Evolutionary conservation across 2,888 invertebrate genomes (phyloP).

Genomic region (Heliconius charithonia): DNA sequence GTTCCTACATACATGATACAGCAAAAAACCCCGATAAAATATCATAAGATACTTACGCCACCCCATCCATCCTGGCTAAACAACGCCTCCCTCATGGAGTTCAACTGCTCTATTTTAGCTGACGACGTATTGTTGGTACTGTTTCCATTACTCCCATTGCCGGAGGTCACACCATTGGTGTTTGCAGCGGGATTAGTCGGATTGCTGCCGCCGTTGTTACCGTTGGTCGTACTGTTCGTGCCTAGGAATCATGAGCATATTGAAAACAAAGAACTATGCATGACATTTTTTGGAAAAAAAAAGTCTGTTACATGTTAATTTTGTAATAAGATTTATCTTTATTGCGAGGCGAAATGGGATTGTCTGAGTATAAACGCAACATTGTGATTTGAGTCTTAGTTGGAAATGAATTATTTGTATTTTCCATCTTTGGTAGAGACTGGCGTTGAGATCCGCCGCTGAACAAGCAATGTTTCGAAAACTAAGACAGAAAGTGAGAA

Average conservation of each 20-base stretch:
- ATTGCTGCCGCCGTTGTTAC: conserved; percentile 77
- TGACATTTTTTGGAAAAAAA: too few species aligned
- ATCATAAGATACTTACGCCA: conserved; percentile 85
- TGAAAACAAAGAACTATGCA: background rate
- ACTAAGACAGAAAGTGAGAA: too few species aligned
- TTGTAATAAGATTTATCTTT: too few species aligned
- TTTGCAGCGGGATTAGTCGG: conserved; percentile 70
- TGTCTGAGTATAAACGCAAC: too few species aligned
- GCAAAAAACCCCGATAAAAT: background rate
- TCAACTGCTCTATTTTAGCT: conserved; percentile 94
- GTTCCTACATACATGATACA: too few species aligned
- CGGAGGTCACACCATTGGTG: conserved; percentile 68
- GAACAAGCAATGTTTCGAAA: too few species aligned
- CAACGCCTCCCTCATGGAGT: conserved; percentile 94
- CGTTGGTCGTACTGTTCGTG: conserved; percentile 71
- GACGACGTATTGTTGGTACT: conserved; percentile 85
- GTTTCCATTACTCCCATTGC: conserved; percentile 76
- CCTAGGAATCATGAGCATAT: conserved; percentile 54
- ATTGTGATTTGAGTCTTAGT: too few species aligned
- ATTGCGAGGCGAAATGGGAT: too few species aligned
- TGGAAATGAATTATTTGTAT: too few species aligned
- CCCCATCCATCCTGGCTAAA: conserved; percentile 97
- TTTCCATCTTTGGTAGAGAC: too few species aligned
- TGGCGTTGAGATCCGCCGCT: too few species aligned
- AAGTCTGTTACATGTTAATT: background rate